These are phyloP conservation scores for Galleria mellonella DNA, from an alignment of 1,140 invertebrate species.

Conservation along the genomic window DNA sequence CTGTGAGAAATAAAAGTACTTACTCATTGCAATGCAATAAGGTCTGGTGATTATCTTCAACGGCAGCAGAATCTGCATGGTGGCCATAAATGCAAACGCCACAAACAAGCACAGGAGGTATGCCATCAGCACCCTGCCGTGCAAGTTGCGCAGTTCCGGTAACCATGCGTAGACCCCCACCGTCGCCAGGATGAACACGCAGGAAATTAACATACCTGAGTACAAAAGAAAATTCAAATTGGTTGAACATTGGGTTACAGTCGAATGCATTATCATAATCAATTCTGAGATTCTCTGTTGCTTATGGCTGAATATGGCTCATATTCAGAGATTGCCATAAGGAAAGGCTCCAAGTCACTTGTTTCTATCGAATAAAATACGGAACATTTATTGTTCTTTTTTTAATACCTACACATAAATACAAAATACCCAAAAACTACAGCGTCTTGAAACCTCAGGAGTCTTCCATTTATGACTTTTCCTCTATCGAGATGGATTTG, in stretches of 20 bases:
- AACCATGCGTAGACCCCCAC: constrained; percentile 82
- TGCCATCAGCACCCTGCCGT: constrained; percentile 82
- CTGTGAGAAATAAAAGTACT: constrained; percentile 20
- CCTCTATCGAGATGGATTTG: too few species aligned
- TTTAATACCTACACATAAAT: too few species aligned
- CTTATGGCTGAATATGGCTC: too few species aligned
- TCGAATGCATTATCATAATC: too few species aligned
- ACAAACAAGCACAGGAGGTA: constrained; percentile 79
- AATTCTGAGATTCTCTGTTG: too few species aligned
- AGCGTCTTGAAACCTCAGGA: too few species aligned
- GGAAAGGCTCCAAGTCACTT: too few species aligned
- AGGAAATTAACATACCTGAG: constrained; percentile 81
- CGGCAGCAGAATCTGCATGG: constrained; percentile 57
- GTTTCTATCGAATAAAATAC: too few species aligned
- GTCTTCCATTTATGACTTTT: too few species aligned
- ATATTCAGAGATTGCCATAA: too few species aligned
- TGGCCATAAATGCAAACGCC: constrained; percentile 75
- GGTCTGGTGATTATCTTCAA: constrained; percentile 16
- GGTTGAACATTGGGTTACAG: not conserved
- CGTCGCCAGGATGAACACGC: constrained; percentile 81
- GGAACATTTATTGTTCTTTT: too few species aligned
- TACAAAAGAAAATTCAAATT: constrained; percentile 2
- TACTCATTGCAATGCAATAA: constrained; percentile 34
- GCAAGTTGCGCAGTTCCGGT: constrained; percentile 82
- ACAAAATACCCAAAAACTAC: too few species aligned